phyloP scores from a whole-genome alignment of 1,140 invertebrate genomes.

The Hormaphis cornu region DNA sequence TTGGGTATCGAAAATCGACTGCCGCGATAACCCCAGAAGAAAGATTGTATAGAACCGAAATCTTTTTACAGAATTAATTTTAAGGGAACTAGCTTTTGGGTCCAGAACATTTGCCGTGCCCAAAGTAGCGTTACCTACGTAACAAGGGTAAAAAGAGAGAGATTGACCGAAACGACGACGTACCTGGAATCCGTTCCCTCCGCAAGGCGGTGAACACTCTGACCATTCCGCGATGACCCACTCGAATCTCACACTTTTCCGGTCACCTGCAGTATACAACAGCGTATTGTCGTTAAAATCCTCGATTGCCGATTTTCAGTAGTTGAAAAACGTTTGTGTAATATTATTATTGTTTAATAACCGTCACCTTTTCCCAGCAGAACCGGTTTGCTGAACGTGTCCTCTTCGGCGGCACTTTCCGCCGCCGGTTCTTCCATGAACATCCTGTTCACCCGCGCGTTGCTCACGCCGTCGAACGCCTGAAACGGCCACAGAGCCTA shows the following conservation, averaged over 20 bases:
- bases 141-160: too few relatives aligned
- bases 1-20: too few relatives aligned
- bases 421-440: conserved; percentile 34
- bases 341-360: neutral
- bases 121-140: too few relatives aligned
- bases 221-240: conserved; percentile 79
- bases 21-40: too few relatives aligned
- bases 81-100: too few relatives aligned
- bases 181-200: conserved; percentile 60
- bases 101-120: too few relatives aligned
- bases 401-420: conserved; percentile 10
- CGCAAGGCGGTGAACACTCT: conserved; percentile 75
- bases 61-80: too few relatives aligned
- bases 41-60: too few relatives aligned
- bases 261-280: conserved; percentile 41
- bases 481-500: conserved; percentile 47
- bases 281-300: too few relatives aligned
- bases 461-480: conserved; percentile 35
- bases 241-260: conserved; percentile 56
- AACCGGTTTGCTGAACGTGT: conserved; percentile 13
- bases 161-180: conserved; percentile 17
- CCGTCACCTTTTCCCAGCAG: conserved; percentile 34
- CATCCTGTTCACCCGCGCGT: conserved; percentile 37
- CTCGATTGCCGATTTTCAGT: too few relatives aligned
- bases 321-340: neutral